phyloP scores from a whole-genome alignment of 2,113 vertebrate genomes.

The Hyperopisus bebe region DNA sequence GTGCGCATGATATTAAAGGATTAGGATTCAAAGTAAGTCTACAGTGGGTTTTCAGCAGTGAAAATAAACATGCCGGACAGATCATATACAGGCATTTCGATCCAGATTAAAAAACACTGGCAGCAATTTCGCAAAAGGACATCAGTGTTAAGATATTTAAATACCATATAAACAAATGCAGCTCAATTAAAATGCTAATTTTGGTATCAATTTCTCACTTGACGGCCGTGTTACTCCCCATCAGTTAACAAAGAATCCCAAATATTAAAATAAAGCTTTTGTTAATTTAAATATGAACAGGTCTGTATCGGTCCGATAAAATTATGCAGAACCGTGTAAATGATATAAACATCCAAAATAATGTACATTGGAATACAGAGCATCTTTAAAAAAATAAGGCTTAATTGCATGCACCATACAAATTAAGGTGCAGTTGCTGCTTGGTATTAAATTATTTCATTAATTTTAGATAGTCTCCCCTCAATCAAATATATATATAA shows the following conservation, averaged over 20 bases:
- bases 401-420: background rate
- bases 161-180: background rate
- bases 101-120: background rate
- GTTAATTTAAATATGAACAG: background rate
- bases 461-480: background rate
- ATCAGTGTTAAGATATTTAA: background rate
- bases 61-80: background rate
- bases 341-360: background rate
- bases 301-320: background rate
- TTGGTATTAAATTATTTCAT: background rate
- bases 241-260: background rate
- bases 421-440: background rate
- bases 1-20: background rate
- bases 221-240: background rate
- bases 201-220: background rate
- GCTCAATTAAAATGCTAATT: constrained; percentile 10
- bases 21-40: background rate
- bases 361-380: background rate
- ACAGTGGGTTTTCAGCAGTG: background rate
- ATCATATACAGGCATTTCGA: background rate
- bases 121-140: background rate
- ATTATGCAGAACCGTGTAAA: background rate
- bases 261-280: background rate
- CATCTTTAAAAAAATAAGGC: background rate
- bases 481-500: background rate